These are phyloP conservation scores for Thymelicus acteon DNA, from an alignment of 2,888 invertebrate species.

Conservation along the genomic window DNA sequence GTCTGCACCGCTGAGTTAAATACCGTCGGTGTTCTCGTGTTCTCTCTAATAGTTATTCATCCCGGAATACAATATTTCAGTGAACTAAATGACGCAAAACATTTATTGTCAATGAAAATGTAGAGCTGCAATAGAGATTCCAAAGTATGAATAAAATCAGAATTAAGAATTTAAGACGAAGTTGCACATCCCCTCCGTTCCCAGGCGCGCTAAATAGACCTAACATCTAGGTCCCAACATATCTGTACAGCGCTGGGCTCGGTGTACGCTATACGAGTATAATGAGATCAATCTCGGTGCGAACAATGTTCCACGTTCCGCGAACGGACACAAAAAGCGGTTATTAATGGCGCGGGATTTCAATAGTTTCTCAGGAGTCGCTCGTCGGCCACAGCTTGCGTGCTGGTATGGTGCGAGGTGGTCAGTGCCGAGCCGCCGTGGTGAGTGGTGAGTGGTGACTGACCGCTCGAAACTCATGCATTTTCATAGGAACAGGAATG, in stretches of 20 bases:
- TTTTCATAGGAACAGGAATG: constrained; percentile 65
- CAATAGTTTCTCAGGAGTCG: constrained; percentile 42
- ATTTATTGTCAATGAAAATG: too few species aligned
- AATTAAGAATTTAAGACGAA: not conserved
- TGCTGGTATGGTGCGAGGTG: constrained; percentile 1
- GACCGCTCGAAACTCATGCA: constrained; percentile 54
- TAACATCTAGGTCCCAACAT: not conserved
- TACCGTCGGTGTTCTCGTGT: too few species aligned
- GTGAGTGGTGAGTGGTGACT: constrained; percentile 39
- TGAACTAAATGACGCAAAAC: too few species aligned
- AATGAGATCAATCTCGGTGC: constrained; percentile 35
- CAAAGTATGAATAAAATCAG: too few species aligned
- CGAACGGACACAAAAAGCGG: constrained; percentile 29
- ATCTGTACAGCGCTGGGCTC: not conserved
- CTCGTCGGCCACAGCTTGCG: not conserved
- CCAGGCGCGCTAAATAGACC: not conserved
- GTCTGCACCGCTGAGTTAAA: too few species aligned
- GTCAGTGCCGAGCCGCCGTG: constrained; percentile 12
- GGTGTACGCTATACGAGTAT: not conserved
- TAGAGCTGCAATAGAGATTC: too few species aligned
- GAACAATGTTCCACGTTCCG: constrained; percentile 16
- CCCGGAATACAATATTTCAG: too few species aligned
- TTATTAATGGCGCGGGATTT: constrained; percentile 37
- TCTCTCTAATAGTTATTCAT: too few species aligned
- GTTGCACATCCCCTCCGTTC: not conserved